These are phyloP conservation scores for Acanthosoma haemorrhoidale DNA, from an alignment of 2,888 invertebrate genomes.

Conservation along the genomic window DNA sequence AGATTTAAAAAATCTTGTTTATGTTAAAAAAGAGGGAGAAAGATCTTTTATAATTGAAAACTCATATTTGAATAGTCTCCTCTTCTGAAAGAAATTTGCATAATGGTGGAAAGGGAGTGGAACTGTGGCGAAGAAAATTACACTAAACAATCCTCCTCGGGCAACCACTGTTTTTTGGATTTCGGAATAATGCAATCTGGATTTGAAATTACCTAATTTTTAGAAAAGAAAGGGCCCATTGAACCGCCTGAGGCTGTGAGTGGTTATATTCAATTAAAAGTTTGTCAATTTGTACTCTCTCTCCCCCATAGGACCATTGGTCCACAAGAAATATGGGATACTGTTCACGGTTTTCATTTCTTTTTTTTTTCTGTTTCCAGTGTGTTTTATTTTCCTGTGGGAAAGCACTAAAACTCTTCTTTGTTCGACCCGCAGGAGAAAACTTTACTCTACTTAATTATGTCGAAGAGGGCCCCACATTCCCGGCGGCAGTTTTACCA, in stretches of 20 bases:
- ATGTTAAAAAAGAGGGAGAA: no score
- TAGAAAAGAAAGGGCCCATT: neutral
- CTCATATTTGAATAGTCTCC: neutral
- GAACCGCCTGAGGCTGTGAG: neutral
- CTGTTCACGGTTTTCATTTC: neutral
- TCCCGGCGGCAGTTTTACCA: slow-evolving; percentile 2
- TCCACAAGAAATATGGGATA: slow-evolving; percentile 14
- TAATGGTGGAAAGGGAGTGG: neutral
- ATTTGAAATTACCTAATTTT: slow-evolving; percentile 18
- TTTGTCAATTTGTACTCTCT: slow-evolving; percentile 17
- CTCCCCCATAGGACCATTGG: neutral
- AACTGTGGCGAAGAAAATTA: neutral
- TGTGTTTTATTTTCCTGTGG: neutral
- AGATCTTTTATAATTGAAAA: no score
- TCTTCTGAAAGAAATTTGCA: neutral
- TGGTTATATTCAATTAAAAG: slow-evolving; percentile 20
- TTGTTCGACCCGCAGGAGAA: slow-evolving; percentile 13
- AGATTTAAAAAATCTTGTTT: no score
- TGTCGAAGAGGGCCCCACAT: slow-evolving; percentile 11
- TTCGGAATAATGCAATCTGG: neutral
- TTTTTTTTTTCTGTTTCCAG: neutral
- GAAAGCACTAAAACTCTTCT: neutral
- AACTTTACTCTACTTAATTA: slow-evolving; percentile 6
- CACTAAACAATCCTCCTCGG: neutral
- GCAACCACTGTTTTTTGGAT: neutral